These are phyloP conservation scores for Buphagus erythrorhynchus DNA, from an alignment of 2,797 vertebrate species.

Conservation along the genomic window DNA sequence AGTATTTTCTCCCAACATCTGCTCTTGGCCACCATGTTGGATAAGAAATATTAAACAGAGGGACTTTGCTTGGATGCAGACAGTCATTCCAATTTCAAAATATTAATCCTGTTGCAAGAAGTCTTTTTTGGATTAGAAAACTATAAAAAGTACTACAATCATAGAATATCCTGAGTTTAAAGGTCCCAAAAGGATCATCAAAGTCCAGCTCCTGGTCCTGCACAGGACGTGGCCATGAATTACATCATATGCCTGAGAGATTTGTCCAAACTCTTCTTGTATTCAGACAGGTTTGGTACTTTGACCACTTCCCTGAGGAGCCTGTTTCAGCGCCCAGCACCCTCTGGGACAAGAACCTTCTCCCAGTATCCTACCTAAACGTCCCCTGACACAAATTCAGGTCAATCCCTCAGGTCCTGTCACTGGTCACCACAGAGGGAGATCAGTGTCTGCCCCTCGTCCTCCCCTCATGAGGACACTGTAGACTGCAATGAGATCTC, in stretches of 20 bases:
- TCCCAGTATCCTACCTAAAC: neutral
- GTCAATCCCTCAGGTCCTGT: neutral
- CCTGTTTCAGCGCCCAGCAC: neutral
- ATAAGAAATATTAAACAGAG: neutral
- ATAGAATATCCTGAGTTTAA: neutral
- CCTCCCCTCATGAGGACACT: neutral
- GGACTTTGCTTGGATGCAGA: neutral
- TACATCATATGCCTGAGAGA: neutral
- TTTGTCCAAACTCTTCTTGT: neutral
- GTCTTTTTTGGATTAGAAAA: neutral
- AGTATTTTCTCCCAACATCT: neutral
- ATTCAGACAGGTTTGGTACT: neutral
- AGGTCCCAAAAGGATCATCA: neutral
- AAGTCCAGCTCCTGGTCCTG: neutral
- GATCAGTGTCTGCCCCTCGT: neutral
- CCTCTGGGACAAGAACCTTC: neutral
- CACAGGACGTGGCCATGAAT: neutral
- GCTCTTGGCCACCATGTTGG: neutral
- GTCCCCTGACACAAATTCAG: neutral
- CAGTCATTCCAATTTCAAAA: neutral
- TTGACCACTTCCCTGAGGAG: neutral
- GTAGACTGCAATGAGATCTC: too few species aligned
- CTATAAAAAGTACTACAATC: neutral
- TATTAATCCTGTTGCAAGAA: neutral
- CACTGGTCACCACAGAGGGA: neutral